Percentiles rank a stretch among this genome's conserved stretches.
These are phyloP conservation scores for Urosaurus nigricauda DNA, from an alignment of 2,797 vertebrate species.

Conservation along the genomic window DNA sequence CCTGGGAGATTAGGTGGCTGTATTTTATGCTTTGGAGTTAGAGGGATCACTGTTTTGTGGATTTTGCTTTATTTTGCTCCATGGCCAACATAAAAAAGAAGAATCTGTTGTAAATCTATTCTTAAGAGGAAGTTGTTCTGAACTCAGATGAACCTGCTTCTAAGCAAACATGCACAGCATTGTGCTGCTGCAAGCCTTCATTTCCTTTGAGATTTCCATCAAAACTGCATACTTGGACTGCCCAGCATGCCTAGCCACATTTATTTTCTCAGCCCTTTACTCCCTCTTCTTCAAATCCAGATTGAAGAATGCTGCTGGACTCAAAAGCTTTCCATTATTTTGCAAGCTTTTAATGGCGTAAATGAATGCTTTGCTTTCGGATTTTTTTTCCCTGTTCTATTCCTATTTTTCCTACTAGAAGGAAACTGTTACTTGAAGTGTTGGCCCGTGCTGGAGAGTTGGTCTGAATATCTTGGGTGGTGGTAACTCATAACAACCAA, in stretches of 20 bases:
- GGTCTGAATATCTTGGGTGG: background rate
- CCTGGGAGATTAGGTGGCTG: no score
- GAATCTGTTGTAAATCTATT: background rate
- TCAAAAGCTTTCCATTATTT: background rate
- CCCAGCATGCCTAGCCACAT: background rate
- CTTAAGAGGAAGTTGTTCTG: background rate
- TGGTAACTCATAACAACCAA: background rate
- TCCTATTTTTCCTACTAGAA: background rate
- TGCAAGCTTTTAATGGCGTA: background rate
- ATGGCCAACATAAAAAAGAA: background rate
- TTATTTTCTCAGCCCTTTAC: background rate
- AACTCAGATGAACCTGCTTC: background rate
- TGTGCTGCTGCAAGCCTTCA: background rate
- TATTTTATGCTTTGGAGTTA: no score
- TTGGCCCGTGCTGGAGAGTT: background rate
- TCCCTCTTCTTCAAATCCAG: background rate
- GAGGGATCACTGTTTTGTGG: no score
- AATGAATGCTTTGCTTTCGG: background rate
- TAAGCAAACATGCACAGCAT: background rate
- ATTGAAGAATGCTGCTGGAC: background rate
- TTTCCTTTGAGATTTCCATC: background rate
- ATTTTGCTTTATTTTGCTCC: no score
- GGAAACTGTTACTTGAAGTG: background rate
- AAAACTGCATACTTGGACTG: background rate
- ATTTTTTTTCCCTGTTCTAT: no score